A percentile compares a stretch with the other conserved stretches of the same genome.
phyloP scores from a whole-genome alignment of 2,113 vertebrate genomes.

The Poeciliopsis prolifica region DNA sequence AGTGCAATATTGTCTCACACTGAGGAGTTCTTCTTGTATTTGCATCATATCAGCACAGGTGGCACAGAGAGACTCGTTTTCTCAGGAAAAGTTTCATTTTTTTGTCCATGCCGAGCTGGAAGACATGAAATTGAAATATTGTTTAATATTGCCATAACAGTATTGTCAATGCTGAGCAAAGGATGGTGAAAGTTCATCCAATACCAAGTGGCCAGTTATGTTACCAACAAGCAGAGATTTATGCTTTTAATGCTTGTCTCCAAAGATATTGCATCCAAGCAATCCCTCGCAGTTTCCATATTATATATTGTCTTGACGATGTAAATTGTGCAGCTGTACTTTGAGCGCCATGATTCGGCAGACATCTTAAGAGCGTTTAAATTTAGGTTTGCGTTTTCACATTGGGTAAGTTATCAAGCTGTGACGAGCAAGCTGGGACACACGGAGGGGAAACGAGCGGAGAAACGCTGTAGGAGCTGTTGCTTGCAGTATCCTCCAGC shows the following conservation, averaged over 20 bases:
- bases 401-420: background rate
- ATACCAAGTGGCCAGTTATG: no score
- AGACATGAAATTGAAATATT: no score
- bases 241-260: background rate
- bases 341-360: background rate
- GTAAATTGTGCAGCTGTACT: background rate
- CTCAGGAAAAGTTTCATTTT: no score
- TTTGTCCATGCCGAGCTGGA: no score
- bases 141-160: background rate
- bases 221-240: background rate
- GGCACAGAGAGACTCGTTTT: no score
- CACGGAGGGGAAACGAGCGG: background rate
- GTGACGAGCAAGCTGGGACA: slow-evolving; percentile 3
- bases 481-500: slow-evolving; percentile 32
- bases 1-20: slow-evolving; percentile 9
- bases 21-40: background rate
- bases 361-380: background rate
- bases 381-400: background rate
- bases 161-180: background rate
- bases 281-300: background rate
- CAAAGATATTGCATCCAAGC: background rate
- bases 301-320: background rate
- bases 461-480: slow-evolving; percentile 6
- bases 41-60: background rate
- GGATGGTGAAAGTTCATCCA: no score